Percentiles rank a stretch among this genome's conserved stretches.
Conservation (phyloP, 2,113 vertebrate species). For the Synodontis membranacea region DNA sequence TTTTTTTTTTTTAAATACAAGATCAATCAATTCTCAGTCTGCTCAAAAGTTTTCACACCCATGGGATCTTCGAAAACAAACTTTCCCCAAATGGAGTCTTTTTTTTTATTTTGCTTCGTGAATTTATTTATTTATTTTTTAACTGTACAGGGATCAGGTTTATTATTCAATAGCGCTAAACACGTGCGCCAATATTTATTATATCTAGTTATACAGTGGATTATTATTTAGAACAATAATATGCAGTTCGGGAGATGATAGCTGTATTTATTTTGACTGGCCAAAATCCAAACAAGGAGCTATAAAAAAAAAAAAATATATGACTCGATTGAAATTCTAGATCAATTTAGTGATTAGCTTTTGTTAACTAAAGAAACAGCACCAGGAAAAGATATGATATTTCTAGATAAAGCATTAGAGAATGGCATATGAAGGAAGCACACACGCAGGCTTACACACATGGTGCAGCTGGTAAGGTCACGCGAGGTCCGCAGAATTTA, state of each 20-base stretch:
- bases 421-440: not conserved
- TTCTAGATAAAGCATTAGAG: not conserved
- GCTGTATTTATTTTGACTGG: not conserved
- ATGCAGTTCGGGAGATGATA: not conserved
- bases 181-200: not conserved
- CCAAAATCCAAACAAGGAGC: too few species aligned
- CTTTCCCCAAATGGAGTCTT: not conserved
- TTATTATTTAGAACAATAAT: not conserved
- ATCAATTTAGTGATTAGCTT: too few species aligned
- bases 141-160: not conserved
- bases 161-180: not conserved
- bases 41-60: not conserved
- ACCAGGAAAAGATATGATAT: not conserved
- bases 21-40: not conserved
- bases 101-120: too few species aligned
- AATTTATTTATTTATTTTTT: not conserved
- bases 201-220: not conserved
- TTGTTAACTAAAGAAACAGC: too few species aligned
- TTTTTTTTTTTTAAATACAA: too few species aligned
- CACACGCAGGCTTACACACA: not conserved
- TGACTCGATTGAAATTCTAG: not conserved
- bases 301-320: too few species aligned
- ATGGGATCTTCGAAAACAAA: not conserved
- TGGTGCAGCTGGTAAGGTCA: slow-evolving; percentile 6
- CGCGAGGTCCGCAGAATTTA: not conserved